Evolutionary conservation across 2,113 vertebrate species (phyloP).

Genomic region (Rallus limicola): DNA sequence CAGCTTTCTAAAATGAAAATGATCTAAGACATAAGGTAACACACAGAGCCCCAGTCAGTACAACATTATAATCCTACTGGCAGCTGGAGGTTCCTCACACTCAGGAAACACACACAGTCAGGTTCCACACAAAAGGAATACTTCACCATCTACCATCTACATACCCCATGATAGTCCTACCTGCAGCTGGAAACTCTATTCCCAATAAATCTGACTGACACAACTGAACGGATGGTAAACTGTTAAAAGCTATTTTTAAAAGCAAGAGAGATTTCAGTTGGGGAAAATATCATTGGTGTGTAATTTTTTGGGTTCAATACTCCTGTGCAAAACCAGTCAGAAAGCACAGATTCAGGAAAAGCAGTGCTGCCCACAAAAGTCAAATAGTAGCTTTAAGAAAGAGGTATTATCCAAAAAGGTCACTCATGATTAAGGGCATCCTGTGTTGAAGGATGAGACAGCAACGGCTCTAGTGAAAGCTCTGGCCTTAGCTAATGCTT

Average conservation of each 20-base stretch:
- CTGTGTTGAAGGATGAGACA: background rate
- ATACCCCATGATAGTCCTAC: background rate
- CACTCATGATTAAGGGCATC: background rate
- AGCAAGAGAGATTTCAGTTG: background rate
- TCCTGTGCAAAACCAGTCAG: background rate
- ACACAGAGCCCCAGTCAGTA: background rate
- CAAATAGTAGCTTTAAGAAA: background rate
- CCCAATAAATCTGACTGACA: background rate
- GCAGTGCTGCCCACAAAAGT: background rate
- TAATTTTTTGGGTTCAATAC: background rate
- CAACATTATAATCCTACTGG: background rate
- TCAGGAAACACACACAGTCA: too few species aligned
- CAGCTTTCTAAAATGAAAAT: background rate
- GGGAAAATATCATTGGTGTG: background rate
- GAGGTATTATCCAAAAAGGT: background rate
- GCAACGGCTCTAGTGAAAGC: background rate
- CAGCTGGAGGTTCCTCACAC: background rate
- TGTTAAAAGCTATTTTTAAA: background rate
- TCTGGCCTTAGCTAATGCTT: background rate
- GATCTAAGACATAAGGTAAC: background rate
- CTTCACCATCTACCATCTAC: background rate
- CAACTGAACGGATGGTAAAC: background rate
- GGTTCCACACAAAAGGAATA: background rate
- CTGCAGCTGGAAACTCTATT: background rate
- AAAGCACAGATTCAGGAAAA: background rate